Evolutionary conservation across 2,888 invertebrate species (phyloP), one percentile per base, ranked within the genome.

Genomic region (Cephus runcator): DNA sequence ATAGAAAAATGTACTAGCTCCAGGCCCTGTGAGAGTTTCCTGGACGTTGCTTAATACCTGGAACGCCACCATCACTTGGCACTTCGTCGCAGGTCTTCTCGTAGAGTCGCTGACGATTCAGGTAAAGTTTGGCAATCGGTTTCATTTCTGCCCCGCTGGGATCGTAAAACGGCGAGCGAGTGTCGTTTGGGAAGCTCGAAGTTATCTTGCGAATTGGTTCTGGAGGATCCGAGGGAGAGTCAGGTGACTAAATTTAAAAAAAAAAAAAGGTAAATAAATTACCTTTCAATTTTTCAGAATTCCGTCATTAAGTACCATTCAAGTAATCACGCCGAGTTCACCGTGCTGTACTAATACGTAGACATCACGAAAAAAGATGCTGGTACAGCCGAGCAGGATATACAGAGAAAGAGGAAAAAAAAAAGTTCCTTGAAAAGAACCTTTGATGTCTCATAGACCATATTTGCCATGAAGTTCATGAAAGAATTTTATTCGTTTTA

Each of bases 91-190:
- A 98, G 78, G 94, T 93, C 87, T 95, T 94, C 31, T 96, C 94
- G 80, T 97, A 94, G 34, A 97, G 92, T 85, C 94, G 93, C 83
- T 96, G 96, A 79, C 98, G 92, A 30, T 94, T 94, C 76, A 99
- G 93, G 87, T 96, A 95, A 3, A 99, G 93, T 40, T 93, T 94
- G 0, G 99, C 99, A 90, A 99, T 92, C 0, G 99, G 97, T 69
- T 94, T 94, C 93, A 99, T 96, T 77, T 94, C 94, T 4, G 93
- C 93, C 1, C 93, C 93, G 4, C 93, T 92, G 0, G 96, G 94
- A 89, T 97, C 95, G 92, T 97, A 98, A 92, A 99, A 99, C 0
- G 99, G 99, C 0, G 98, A 96, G 80, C 96, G 94, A 0, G 96
- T 96, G 92, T 98, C 97, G 91, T 97, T 97, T 0, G 98, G 98